Evolutionary conservation across 2,113 vertebrate genomes (phyloP).

Genomic region (Halcyon malimbica): DNA sequence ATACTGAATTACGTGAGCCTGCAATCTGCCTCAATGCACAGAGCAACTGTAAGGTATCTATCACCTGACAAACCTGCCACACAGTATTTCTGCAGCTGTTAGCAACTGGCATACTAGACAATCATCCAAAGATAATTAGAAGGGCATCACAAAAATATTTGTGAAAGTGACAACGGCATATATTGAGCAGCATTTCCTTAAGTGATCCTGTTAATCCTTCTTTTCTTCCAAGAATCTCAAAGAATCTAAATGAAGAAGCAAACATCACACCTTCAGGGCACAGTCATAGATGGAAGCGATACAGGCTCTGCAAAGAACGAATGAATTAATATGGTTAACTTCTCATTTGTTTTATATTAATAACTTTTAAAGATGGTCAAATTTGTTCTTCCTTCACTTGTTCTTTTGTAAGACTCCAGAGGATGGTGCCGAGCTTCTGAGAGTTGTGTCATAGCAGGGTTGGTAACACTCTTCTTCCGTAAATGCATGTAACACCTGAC

Average conservation of each 20-base stretch:
- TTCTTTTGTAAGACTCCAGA: not conserved
- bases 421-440: not conserved
- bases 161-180: not conserved
- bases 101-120: not conserved
- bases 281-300: not conserved
- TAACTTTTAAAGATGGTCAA: not conserved
- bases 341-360: not conserved
- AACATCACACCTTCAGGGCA: not conserved
- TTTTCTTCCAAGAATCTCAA: not conserved
- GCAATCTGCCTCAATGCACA: rapidly evolving
- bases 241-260: not conserved
- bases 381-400: not conserved
- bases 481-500: not conserved
- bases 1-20: not conserved
- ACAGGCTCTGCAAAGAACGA: not conserved
- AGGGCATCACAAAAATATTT: not conserved
- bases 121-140: not conserved
- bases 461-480: not conserved
- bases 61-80: not conserved
- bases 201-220: not conserved
- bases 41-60: not conserved
- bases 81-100: not conserved
- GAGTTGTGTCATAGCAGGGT: not conserved
- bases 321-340: not conserved
- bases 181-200: not conserved